Conservation (phyloP, 1,140 invertebrate species). For the Eueides isabella region DNA sequence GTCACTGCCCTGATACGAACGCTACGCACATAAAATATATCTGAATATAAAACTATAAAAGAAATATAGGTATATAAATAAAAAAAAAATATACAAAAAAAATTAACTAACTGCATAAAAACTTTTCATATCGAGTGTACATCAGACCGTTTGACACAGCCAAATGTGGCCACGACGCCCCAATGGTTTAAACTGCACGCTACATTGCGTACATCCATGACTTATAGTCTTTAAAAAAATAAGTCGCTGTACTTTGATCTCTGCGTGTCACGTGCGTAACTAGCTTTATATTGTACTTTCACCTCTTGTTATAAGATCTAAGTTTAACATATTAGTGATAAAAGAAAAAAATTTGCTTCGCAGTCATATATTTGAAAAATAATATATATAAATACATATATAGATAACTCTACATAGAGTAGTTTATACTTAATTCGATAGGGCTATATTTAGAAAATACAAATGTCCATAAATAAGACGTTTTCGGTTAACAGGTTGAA, state of each 20-base stretch:
- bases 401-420: too few relatives aligned
- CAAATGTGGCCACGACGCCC: conserved; percentile 59
- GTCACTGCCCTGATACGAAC: too few relatives aligned
- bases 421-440: too few relatives aligned
- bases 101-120: not conserved
- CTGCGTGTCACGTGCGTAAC: conserved; percentile 10
- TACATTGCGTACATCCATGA: conserved; percentile 57
- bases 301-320: not conserved
- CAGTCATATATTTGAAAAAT: not conserved
- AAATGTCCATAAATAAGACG: too few relatives aligned
- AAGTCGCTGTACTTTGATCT: conserved; percentile 34
- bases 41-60: too few relatives aligned
- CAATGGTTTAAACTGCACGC: conserved; percentile 60
- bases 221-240: conserved; percentile 47
- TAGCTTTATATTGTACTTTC: not conserved
- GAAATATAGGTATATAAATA: not conserved
- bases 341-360: not conserved
- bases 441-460: too few relatives aligned
- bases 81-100: not conserved
- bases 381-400: too few relatives aligned
- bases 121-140: conserved; percentile 29
- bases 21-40: too few relatives aligned
- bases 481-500: too few relatives aligned
- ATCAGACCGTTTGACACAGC: conserved; percentile 43
- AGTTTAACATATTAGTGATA: not conserved